Percentiles rank a stretch among this genome's conserved stretches.
Evolutionary conservation across 1,140 invertebrate species (phyloP).

Genomic region (Charaxes varanes): DNA sequence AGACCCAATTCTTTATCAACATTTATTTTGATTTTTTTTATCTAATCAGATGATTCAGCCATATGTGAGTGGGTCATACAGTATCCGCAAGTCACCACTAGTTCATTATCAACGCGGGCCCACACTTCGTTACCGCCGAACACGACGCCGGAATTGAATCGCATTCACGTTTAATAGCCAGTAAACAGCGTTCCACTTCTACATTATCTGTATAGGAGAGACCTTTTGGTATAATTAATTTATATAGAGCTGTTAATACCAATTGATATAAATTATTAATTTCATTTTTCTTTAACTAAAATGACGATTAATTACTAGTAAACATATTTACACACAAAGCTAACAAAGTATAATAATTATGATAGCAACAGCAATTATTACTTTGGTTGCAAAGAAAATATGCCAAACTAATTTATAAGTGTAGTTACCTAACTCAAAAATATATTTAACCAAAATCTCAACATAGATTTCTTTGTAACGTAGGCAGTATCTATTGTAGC

Average conservation of each 20-base stretch:
- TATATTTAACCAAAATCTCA: too few relatives aligned
- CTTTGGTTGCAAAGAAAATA: too few relatives aligned
- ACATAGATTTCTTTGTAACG: too few relatives aligned
- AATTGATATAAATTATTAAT: background rate
- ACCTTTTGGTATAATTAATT: conserved; percentile 43
- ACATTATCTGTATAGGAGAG: conserved; percentile 52
- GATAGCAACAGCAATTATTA: too few relatives aligned
- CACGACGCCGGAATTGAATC: conserved; percentile 56
- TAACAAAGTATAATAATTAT: too few relatives aligned
- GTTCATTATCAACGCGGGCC: conserved; percentile 44
- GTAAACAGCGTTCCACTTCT: conserved; percentile 58
- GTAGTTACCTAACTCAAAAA: too few relatives aligned
- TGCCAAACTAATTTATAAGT: too few relatives aligned
- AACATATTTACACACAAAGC: too few relatives aligned
- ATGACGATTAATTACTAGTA: too few relatives aligned
- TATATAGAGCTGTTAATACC: conserved; percentile 28
- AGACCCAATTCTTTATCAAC: too few relatives aligned
- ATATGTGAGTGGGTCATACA: conserved; percentile 14
- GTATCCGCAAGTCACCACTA: conserved; percentile 45
- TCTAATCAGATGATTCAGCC: conserved; percentile 15
- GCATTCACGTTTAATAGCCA: conserved; percentile 64
- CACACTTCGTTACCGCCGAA: conserved; percentile 42
- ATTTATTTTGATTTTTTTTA: conserved; percentile 11
- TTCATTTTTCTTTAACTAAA: background rate
- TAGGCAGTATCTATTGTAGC: too few relatives aligned